Base-by-base conservation (phyloP, 2,888 invertebrate species). In the Aphrophora alni region DNA sequence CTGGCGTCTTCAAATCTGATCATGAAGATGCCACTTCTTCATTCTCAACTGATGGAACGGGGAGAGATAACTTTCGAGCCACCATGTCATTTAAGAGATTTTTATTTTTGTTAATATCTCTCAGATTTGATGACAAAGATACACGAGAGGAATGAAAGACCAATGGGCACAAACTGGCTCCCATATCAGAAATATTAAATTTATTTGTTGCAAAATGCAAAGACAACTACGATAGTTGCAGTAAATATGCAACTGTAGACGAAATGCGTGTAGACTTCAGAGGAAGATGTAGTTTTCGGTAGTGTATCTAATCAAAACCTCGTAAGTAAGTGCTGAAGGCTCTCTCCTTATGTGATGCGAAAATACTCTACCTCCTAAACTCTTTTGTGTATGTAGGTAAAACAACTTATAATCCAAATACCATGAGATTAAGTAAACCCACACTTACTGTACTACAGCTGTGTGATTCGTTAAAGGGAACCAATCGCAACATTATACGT, bases 291-390 rank as follows among this genome's bases (percentile, higher is more conserved):
- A 51, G 26, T 28, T 76, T 76, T 76, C 17, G 76, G 59, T 8
- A 59, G 14, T 76, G 51, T 25, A 76, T 76, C 8, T 26, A 51
- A 33, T 68, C 68, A 17, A 76, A 76, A 26, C 76, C 68, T 26
- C 59, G 27, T 59, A 76, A 76, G 59, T 76, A 76, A 26, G 76
- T 51, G n/a, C 33, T 76, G 28, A 76, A 76, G 73, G 27, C 3
- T 33, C 24, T 12, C 10, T 73, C 14, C 21, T 21, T 26, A n/a
- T 27, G 26, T 73, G 73, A 73, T 28, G 25, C 73, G 21, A 73
- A 33, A 73, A 73, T 27, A 73, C 73, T 25, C 28, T 73, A 73
- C 28, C 73, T 73, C 27, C 26, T 28, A 25, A 27, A 73, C 33
- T 10, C 73, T 33, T 73, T 27, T 73, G 73, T 73, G 33, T 73